Evolutionary conservation across 2,888 invertebrate species (phyloP).

Genomic region (Caenorhabditis zanzibari): DNA sequence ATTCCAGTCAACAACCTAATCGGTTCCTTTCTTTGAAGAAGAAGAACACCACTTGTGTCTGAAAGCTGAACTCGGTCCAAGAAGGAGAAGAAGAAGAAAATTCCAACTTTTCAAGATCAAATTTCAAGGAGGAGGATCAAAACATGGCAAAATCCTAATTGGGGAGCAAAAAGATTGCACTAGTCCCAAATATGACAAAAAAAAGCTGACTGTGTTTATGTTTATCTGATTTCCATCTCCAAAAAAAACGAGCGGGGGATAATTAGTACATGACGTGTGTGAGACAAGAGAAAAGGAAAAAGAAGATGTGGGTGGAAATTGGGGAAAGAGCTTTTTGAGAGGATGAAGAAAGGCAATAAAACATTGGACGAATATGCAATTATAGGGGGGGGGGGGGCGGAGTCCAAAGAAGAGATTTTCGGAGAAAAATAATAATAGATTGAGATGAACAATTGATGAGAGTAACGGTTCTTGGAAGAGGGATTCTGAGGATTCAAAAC

Average conservation of each 20-base stretch:
- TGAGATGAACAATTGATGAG: neutral
- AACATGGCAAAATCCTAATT: neutral
- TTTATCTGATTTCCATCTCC: neutral
- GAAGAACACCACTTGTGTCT: slow-evolving; percentile 5
- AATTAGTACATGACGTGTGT: slow-evolving; percentile 19
- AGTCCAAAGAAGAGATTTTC: neutral
- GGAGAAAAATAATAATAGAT: slow-evolving; percentile 3
- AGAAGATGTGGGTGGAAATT: slow-evolving; percentile 32
- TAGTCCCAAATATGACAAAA: neutral
- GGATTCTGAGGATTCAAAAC: neutral
- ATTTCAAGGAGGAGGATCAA: slow-evolving; percentile 30
- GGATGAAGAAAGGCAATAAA: slow-evolving; percentile 34
- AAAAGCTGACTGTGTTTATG: neutral
- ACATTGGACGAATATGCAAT: slow-evolving; percentile 28
- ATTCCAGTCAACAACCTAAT: slow-evolving; percentile 26
- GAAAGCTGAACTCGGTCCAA: neutral
- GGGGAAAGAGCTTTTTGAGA: neutral
- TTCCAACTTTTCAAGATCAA: neutral
- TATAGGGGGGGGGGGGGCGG: neutral
- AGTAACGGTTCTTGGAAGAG: neutral
- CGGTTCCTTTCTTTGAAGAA: slow-evolving; percentile 20
- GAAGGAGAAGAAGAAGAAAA: neutral
- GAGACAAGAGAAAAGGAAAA: no score
- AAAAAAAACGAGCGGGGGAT: slow-evolving; percentile 12
- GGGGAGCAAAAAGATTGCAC: neutral